A percentile compares a stretch with the other conserved stretches of the same genome.
Conservation (phyloP, 1,140 invertebrate species). For the Aradophagus sp. region DNA sequence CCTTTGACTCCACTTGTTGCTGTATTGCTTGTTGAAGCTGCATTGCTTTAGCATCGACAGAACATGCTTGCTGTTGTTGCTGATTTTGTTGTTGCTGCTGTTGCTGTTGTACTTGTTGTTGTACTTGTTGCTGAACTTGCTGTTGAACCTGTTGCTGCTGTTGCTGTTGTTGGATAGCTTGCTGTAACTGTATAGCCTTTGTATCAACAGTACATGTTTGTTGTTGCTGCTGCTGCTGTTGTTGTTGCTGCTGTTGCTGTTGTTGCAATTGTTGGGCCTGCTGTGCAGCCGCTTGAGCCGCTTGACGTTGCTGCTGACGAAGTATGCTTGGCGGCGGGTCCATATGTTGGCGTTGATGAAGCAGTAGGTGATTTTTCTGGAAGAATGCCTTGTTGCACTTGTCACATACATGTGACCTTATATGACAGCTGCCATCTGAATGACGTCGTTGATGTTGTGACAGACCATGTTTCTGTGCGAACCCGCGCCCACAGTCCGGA, state of each 20-base stretch:
- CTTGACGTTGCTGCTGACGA: slow-evolving; percentile 74
- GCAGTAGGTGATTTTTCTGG: slow-evolving; percentile 86
- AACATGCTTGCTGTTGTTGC: slow-evolving; percentile 30
- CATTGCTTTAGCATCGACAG: no score
- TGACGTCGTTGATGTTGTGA: slow-evolving; percentile 84
- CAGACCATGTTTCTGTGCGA: slow-evolving; percentile 87
- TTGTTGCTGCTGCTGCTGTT: slow-evolving; percentile 56
- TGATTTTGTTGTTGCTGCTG: no score
- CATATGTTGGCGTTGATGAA: slow-evolving; percentile 88
- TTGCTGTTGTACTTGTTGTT: slow-evolving; percentile 55
- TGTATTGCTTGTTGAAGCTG: slow-evolving; percentile 61
- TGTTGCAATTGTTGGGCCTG: slow-evolving; percentile 65
- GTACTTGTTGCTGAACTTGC: slow-evolving; percentile 59
- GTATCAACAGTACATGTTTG: slow-evolving; percentile 57
- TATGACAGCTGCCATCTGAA: slow-evolving; percentile 85
- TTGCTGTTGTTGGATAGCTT: slow-evolving; percentile 59
- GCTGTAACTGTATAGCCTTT: slow-evolving; percentile 51
- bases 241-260: slow-evolving; percentile 58
- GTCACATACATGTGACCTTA: slow-evolving; percentile 86
- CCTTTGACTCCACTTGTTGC: slow-evolving; percentile 52
- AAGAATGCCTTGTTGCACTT: slow-evolving; percentile 92
- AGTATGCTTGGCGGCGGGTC: slow-evolving; percentile 78
- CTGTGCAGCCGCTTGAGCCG: slow-evolving; percentile 71
- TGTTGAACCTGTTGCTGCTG: slow-evolving; percentile 66
- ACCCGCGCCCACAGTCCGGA: slow-evolving; percentile 87